phyloP scores from a whole-genome alignment of 1,140 invertebrate species.

The Aphaenogaster rudis region DNA sequence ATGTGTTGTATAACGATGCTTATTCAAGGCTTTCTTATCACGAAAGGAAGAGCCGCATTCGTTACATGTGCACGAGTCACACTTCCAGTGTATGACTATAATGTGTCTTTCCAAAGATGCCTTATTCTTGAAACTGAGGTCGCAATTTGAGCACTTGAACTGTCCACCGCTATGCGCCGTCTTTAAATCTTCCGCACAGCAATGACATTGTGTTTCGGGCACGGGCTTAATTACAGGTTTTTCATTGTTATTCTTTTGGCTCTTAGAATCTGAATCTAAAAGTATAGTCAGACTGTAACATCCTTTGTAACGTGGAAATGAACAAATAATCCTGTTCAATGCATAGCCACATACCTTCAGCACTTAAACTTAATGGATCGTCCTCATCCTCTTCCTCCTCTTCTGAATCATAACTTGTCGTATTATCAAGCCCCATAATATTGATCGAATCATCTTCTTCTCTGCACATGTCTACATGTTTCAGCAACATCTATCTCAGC shows the following conservation, averaged over 20 bases:
- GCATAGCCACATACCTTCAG: conserved; percentile 67
- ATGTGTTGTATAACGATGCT: conserved; percentile 87
- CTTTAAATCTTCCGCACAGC: conserved; percentile 87
- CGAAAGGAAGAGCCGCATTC: conserved; percentile 86
- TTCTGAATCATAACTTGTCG: conserved; percentile 80
- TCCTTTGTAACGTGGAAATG: conserved; percentile 1
- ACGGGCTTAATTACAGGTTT: conserved; percentile 82
- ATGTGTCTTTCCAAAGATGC: conserved; percentile 86
- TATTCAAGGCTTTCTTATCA: conserved; percentile 86
- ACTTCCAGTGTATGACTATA: conserved; percentile 86
- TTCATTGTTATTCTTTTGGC: conserved; percentile 79
- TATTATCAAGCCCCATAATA: conserved; percentile 80
- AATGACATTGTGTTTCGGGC: conserved; percentile 85
- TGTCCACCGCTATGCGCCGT: conserved; percentile 86
- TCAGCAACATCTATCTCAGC: conserved; percentile 80
- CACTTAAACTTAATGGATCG: conserved; percentile 70
- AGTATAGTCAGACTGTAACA: neutral
- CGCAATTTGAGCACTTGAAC: conserved; percentile 86
- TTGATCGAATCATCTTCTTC: conserved; percentile 84
- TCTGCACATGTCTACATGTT: conserved; percentile 84
- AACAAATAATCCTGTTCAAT: neutral
- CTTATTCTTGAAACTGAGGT: conserved; percentile 86
- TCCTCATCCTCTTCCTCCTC: conserved; percentile 79
- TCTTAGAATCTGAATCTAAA: conserved; percentile 69
- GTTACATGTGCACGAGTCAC: conserved; percentile 85